These are phyloP conservation scores for Ibidorhyncha struthersii DNA, from an alignment of 2,113 vertebrate genomes.

Conservation along the genomic window DNA sequence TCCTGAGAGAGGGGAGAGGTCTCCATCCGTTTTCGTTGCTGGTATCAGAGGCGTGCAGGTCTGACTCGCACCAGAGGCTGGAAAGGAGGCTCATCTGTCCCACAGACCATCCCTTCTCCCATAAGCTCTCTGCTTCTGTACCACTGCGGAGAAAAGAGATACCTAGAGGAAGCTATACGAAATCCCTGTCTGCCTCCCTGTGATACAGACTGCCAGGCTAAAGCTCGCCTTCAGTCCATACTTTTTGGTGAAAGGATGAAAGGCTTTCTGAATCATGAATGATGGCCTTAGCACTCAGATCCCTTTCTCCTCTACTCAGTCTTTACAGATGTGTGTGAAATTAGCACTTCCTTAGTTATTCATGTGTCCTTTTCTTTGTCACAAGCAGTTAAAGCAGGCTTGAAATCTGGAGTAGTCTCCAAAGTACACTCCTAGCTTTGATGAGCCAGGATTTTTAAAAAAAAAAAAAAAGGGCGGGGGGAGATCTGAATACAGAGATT, in stretches of 20 bases:
- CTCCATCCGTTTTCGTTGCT: neutral
- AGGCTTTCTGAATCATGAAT: neutral
- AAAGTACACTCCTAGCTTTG: neutral
- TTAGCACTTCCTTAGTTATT: neutral
- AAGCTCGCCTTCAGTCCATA: neutral
- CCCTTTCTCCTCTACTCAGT: neutral
- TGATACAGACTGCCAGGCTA: neutral
- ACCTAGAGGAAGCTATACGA: fast-evolving
- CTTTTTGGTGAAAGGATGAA: neutral
- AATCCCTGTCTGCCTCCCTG: neutral
- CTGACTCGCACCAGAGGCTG: fast-evolving
- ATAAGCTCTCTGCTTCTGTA: neutral
- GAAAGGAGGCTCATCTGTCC: too few species aligned
- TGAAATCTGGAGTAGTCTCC: neutral
- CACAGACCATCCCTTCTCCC: neutral
- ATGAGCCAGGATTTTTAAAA: neutral
- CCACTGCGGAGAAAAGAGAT: neutral
- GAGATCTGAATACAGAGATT: neutral
- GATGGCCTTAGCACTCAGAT: neutral
- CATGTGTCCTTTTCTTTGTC: neutral
- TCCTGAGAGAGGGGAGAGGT: neutral
- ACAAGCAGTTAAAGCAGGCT: neutral
- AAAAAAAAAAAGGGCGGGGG: too few species aligned
- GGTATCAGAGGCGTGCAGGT: neutral
- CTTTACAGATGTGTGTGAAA: neutral